Evolutionary conservation across 2,797 vertebrate species (phyloP).

Genomic region (Pseudomugil gertrudae): DNA sequence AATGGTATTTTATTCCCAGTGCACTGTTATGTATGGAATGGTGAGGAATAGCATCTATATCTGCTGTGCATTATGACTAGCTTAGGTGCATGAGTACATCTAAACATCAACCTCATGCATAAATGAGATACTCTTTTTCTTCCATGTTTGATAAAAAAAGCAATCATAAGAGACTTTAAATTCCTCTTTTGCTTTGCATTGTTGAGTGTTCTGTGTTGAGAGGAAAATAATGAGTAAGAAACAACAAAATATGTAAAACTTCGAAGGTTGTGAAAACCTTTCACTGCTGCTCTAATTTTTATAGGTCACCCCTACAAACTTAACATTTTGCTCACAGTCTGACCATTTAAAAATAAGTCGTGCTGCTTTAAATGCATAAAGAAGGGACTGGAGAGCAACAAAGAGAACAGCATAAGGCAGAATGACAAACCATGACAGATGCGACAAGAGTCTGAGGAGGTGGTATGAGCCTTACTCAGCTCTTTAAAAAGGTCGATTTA

Average conservation of each 20-base stretch:
- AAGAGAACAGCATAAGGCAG: conserved; percentile 19
- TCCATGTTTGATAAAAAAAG: no score
- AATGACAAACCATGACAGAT: conserved; percentile 34
- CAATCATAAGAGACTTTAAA: no score
- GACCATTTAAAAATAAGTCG: not conserved
- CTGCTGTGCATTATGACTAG: no score
- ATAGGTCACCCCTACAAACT: not conserved
- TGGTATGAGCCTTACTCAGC: conserved; percentile 60
- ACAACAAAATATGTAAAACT: not conserved
- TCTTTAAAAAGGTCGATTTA: conserved; percentile 61
- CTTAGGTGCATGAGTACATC: no score
- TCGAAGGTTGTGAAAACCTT: not conserved
- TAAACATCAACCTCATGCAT: no score
- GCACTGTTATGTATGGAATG: not conserved
- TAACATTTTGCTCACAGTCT: not conserved
- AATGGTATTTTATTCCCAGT: not conserved
- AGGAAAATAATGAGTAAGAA: not conserved
- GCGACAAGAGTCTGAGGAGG: conserved; percentile 29
- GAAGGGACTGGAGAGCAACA: not conserved
- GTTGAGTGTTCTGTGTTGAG: no score
- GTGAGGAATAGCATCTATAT: no score
- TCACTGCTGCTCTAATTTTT: not conserved
- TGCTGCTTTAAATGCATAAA: conserved; percentile 15
- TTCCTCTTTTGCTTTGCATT: no score
- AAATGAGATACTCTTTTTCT: no score